Evolutionary conservation across 2,797 vertebrate species (phyloP).

Genomic region (Vultur gryphus): DNA sequence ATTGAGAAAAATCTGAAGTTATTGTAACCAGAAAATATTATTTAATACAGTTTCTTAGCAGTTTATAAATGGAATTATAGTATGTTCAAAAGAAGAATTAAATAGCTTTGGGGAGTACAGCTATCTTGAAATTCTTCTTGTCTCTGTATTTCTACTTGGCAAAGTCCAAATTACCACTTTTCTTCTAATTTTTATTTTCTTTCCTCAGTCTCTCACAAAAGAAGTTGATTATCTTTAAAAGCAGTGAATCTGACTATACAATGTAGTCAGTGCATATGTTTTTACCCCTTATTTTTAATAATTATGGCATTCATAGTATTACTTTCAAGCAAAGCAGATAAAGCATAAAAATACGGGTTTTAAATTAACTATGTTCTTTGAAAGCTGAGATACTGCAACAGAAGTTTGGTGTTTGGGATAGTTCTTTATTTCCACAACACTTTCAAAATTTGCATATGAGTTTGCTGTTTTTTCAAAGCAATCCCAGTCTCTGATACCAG

Average conservation of each 20-base stretch:
- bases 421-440: background rate
- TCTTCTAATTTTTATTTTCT: background rate
- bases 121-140: background rate
- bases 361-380: background rate
- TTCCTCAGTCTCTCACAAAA: background rate
- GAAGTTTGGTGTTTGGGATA: background rate
- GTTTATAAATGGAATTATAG: background rate
- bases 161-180: background rate
- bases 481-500: background rate
- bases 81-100: background rate
- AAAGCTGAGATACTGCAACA: background rate
- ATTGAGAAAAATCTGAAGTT: constrained; percentile 17
- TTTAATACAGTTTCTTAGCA: background rate
- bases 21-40: background rate
- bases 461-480: background rate
- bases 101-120: background rate
- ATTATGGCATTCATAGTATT: background rate
- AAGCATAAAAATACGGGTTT: background rate
- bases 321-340: background rate
- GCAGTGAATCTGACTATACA: background rate
- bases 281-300: background rate
- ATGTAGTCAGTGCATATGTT: background rate
- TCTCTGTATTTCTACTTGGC: background rate
- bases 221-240: background rate
- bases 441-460: background rate